Evolutionary conservation across 2,888 invertebrate genomes (phyloP).

Genomic region (Candidula unifasciata): DNA sequence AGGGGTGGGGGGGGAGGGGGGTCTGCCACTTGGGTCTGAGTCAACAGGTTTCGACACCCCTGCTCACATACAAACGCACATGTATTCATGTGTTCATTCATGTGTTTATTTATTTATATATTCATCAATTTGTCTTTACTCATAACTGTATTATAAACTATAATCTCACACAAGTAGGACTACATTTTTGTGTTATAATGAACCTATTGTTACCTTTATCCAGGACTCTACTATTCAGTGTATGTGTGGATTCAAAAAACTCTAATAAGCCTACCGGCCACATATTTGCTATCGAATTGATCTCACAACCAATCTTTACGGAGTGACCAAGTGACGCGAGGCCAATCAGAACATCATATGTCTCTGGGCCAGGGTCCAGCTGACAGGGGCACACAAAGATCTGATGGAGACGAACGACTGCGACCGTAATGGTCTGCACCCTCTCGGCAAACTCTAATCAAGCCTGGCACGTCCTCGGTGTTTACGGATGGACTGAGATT

Average conservation of each 20-base stretch:
- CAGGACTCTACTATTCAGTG: background rate
- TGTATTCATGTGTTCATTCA: too few relatives aligned
- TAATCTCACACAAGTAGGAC: too few relatives aligned
- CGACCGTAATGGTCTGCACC: conserved; percentile 40
- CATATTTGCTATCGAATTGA: background rate
- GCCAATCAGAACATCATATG: conserved; percentile 46
- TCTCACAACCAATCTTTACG: conserved; percentile 20
- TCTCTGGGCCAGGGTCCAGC: conserved; percentile 37
- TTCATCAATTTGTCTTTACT: too few relatives aligned
- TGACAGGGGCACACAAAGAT: conserved; percentile 30
- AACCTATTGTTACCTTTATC: too few relatives aligned
- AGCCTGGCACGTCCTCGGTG: conserved; percentile 14
- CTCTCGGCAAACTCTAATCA: conserved; percentile 32
- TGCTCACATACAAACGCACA: too few relatives aligned
- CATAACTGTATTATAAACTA: too few relatives aligned
- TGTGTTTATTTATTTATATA: too few relatives aligned
- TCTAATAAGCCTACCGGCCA: background rate
- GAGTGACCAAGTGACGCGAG: conserved; percentile 23
- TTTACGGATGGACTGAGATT: conserved; percentile 42
- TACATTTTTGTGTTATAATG: too few relatives aligned
- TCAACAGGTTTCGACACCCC: too few relatives aligned
- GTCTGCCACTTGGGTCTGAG: too few relatives aligned
- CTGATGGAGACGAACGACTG: conserved; percentile 44
- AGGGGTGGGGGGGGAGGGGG: too few relatives aligned
- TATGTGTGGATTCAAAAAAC: background rate